A percentile compares a stretch with the other conserved stretches of the same genome.
These are phyloP conservation scores for Dryadula phaetusa DNA, from an alignment of 2,888 invertebrate species.

Conservation along the genomic window DNA sequence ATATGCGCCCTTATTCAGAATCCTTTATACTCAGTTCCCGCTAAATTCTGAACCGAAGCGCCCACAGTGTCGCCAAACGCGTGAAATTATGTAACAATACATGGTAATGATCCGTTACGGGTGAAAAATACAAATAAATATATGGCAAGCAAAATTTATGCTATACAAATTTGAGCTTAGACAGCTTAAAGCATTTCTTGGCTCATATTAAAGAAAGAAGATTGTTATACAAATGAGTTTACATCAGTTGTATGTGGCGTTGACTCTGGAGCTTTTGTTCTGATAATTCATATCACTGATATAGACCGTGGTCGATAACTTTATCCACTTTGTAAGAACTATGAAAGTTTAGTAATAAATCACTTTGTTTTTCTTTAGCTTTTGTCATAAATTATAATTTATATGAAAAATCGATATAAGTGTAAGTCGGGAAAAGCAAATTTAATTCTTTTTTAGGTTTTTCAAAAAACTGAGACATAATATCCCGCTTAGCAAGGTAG, in stretches of 20 bases:
- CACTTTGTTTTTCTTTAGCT: background rate
- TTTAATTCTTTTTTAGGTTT: too few relatives aligned
- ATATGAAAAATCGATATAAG: too few relatives aligned
- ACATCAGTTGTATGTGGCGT: background rate
- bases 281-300: background rate
- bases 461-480: too few relatives aligned
- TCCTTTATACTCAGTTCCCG: slow-evolving; percentile 64
- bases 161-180: slow-evolving; percentile 7
- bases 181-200: slow-evolving; percentile 1
- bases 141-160: slow-evolving; percentile 39
- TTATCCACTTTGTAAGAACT: background rate
- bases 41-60: slow-evolving; percentile 72
- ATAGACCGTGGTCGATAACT: background rate
- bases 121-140: slow-evolving; percentile 76
- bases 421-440: too few relatives aligned
- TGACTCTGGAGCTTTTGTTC: background rate
- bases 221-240: slow-evolving; percentile 14
- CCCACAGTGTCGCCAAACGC: slow-evolving; percentile 79
- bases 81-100: slow-evolving; percentile 81
- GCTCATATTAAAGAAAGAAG: background rate
- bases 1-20: slow-evolving; percentile 57
- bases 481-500: too few relatives aligned
- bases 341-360: background rate
- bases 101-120: slow-evolving; percentile 78
- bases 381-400: too few relatives aligned